Evolutionary conservation across 2,797 vertebrate species (phyloP).

Genomic region (Gallinago stenura): DNA sequence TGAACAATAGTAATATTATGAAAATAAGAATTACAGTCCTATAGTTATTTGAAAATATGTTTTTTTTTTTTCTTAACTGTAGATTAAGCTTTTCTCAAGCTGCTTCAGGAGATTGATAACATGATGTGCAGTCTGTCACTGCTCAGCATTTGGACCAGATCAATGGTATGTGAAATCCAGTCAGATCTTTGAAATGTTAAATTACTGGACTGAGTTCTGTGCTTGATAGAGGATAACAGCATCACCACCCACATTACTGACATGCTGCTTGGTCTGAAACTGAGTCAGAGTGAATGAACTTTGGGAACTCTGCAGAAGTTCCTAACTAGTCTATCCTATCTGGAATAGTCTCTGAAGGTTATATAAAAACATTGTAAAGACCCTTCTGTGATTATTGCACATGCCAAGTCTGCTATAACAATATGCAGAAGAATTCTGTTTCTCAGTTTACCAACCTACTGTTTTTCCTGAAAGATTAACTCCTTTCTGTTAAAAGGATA

Average conservation of each 20-base stretch:
- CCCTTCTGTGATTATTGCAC: neutral
- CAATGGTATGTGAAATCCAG: neutral
- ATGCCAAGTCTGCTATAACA: neutral
- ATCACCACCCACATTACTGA: neutral
- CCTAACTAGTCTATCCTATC: neutral
- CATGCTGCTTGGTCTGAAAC: neutral
- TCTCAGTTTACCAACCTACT: neutral
- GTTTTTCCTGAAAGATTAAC: neutral
- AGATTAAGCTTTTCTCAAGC: neutral
- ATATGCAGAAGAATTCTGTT: neutral
- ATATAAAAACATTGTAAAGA: neutral
- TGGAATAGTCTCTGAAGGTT: neutral
- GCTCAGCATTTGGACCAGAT: neutral
- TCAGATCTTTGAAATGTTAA: neutral
- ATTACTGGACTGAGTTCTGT: neutral
- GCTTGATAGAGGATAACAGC: neutral
- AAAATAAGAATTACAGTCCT: neutral
- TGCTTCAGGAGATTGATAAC: neutral
- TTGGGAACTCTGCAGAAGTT: neutral
- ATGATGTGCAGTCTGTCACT: neutral
- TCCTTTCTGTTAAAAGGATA: neutral
- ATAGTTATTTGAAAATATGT: neutral
- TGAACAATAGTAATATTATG: neutral
- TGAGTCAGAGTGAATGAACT: neutral
- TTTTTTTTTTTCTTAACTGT: neutral